Evolutionary conservation across 2,888 invertebrate genomes (phyloP), one percentile per base, ranked within the genome.

Genomic region (Epirrhoe alternata): DNA sequence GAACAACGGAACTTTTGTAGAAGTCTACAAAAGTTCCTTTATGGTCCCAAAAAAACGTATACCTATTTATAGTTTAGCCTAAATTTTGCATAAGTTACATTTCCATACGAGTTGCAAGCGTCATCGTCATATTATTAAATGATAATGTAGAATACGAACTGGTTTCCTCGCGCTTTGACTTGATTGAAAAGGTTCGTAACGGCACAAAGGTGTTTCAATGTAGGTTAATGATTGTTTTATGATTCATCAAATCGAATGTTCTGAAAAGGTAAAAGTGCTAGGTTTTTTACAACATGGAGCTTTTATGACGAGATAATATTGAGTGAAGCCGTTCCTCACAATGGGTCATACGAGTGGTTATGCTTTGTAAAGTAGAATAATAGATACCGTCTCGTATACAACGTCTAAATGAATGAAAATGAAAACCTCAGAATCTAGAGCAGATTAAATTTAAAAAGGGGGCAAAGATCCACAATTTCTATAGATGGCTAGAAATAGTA

Each of bases 181-280:
- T 74, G 73, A 78, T 79, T 77, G 76, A 74, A 77, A 76, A 72
- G 59, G 59, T 65, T 64, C 63, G 55, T 58, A 7, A 38, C 33
- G 17, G 53, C n/a, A 1, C 42, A 54, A 61, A 61, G 47, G 54
- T 60, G 33, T 54, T 67, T 64, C 60, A n/a, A 72, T 68, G 64
- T 70, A 63, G 68, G 70, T 72, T 70, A 72, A 72, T 67, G 61
- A 60, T 65, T 61, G 55, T 72, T 70, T 70, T 70, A 72, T 64
- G 57, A 56, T 31, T 65, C 49, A 67, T 72, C 51, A 68, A 72
- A 65, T 59, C 51, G 64, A 66, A 58, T 38, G 57, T 45, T 54
- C 58, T 63, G 61, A 33, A 65, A 60, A 66, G 31, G 17, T 31
- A 42, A 33, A 33, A 31, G 52, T 33, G 52, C 54, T 24, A 14